These are phyloP conservation scores for Merodon equestris DNA, from an alignment of 2,888 invertebrate species.

Conservation along the genomic window DNA sequence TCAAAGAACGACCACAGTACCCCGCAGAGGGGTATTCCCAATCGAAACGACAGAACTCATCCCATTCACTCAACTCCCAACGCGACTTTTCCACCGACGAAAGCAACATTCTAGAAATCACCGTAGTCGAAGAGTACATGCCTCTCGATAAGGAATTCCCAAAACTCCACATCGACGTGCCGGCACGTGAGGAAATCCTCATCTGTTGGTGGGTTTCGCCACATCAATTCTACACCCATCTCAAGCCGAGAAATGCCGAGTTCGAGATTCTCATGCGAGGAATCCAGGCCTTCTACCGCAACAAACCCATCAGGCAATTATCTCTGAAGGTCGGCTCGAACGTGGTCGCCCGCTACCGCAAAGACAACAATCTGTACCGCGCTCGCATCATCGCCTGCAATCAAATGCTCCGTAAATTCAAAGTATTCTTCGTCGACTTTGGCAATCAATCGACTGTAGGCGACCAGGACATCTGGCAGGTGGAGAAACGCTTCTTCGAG, in stretches of 20 bases:
- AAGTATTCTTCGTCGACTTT: constrained; percentile 87
- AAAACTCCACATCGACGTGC: constrained; percentile 79
- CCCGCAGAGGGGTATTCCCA: constrained; percentile 73
- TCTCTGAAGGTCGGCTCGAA: constrained; percentile 82
- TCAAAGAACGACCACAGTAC: constrained; percentile 63
- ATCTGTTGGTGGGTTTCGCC: constrained; percentile 89
- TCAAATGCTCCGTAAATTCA: constrained; percentile 82
- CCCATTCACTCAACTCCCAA: constrained; percentile 34
- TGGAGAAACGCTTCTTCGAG: constrained; percentile 83
- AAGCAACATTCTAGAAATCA: constrained; percentile 26
- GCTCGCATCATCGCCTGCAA: constrained; percentile 82
- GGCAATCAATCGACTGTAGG: constrained; percentile 85
- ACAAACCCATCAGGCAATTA: constrained; percentile 74
- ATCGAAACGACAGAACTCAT: constrained; percentile 74
- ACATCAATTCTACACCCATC: constrained; percentile 85
- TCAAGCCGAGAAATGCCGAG: constrained; percentile 80
- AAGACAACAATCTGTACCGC: constrained; percentile 86
- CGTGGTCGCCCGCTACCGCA: constrained; percentile 85
- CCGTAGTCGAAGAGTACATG: constrained; percentile 78
- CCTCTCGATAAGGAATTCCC: constrained; percentile 80
- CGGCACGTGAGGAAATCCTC: constrained; percentile 81
- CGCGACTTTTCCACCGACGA: constrained; percentile 41
- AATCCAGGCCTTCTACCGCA: constrained; percentile 84
- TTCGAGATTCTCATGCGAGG: constrained; percentile 86
- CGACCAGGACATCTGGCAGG: constrained; percentile 83